Percentiles rank a stretch among this genome's conserved stretches.
phyloP scores from a whole-genome alignment of 1,140 invertebrate species.

The Aphelinus certus region DNA sequence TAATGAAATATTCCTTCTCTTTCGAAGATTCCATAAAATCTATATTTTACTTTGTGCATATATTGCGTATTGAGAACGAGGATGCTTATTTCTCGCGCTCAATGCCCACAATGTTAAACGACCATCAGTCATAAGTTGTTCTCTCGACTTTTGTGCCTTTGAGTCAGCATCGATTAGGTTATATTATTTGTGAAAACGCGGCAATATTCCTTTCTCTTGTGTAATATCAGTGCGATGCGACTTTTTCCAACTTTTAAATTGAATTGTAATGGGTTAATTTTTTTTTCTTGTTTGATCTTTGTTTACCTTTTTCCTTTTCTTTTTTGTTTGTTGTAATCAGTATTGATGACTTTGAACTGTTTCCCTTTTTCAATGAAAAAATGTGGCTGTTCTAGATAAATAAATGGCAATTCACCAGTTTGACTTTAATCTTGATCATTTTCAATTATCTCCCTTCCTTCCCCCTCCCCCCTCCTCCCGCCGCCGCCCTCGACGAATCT shows the following conservation, averaged over 20 bases:
- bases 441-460: too few species aligned
- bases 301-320: conserved; percentile 35
- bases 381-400: conserved; percentile 63
- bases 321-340: conserved; percentile 46
- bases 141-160: conserved; percentile 61
- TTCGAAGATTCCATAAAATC: conserved; percentile 26
- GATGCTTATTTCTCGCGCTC: conserved; percentile 35
- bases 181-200: conserved; percentile 58
- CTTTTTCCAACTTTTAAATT: conserved; percentile 42
- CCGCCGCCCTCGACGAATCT: too few species aligned
- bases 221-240: conserved; percentile 46
- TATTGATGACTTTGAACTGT: conserved; percentile 56
- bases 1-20: conserved; percentile 4
- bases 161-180: conserved; percentile 48
- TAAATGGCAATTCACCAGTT: conserved; percentile 49
- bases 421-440: too few species aligned
- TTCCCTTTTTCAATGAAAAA: conserved; percentile 50
- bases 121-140: conserved; percentile 41
- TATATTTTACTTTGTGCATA: conserved; percentile 36
- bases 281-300: conserved; percentile 23
- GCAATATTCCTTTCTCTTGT: conserved; percentile 46
- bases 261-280: conserved; percentile 4
- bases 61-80: conserved; percentile 24
- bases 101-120: conserved; percentile 38
- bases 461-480: too few species aligned